These are phyloP conservation scores for Salmo trutta DNA, from an alignment of 2,797 vertebrate genomes.

Conservation along the genomic window DNA sequence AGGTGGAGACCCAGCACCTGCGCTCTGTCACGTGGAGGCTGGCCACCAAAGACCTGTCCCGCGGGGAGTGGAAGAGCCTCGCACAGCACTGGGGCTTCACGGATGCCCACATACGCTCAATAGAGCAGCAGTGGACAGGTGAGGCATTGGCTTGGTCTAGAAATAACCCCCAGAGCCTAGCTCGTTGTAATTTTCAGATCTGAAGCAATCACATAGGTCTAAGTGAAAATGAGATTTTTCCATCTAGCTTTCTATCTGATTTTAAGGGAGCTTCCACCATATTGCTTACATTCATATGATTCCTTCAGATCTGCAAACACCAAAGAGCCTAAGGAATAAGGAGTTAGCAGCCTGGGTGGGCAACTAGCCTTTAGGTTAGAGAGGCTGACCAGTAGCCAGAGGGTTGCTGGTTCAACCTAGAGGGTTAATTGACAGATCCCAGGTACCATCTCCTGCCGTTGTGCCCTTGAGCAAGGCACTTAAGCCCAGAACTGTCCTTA, in stretches of 20 bases:
- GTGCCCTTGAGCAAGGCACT: background rate
- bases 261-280: too few relatives aligned
- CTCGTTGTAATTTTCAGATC: background rate
- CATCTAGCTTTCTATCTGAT: too few relatives aligned
- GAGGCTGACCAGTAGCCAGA: too few relatives aligned
- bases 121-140: conserved; percentile 86
- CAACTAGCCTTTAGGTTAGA: too few relatives aligned
- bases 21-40: conserved; percentile 86
- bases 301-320: too few relatives aligned
- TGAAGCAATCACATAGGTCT: background rate
- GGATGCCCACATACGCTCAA: conserved; percentile 81
- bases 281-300: too few relatives aligned
- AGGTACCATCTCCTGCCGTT: background rate
- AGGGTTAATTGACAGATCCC: too few relatives aligned
- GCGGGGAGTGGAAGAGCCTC: conserved; percentile 86
- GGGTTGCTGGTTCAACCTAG: background rate
- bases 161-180: background rate
- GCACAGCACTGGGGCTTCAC: conserved; percentile 89
- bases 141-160: background rate
- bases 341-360: too few relatives aligned
- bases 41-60: conserved; percentile 81
- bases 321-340: too few relatives aligned
- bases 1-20: conserved; percentile 83
- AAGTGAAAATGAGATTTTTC: background rate
- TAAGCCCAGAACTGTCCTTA: background rate